Conservation (phyloP, 2,113 vertebrate species). For the Gasterosteus aculeatus region DNA sequence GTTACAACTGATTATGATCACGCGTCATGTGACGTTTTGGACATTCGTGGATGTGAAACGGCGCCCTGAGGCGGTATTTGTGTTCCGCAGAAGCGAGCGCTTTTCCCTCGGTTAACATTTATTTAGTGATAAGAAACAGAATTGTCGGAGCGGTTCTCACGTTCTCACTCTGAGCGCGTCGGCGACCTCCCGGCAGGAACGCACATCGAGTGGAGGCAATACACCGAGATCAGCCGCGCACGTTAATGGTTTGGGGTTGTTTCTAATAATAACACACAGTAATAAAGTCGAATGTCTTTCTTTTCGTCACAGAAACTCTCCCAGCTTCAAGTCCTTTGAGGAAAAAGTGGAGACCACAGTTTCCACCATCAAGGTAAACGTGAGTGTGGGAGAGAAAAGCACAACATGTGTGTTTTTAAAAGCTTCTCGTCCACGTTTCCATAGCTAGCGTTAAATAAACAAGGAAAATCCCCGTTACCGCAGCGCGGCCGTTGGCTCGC, state of each 20-base stretch:
- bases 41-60: too few species aligned
- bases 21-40: too few species aligned
- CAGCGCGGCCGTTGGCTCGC: not conserved
- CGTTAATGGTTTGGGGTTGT: not conserved
- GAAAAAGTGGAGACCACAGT: constrained; percentile 97
- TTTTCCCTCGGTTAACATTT: not conserved
- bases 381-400: not conserved
- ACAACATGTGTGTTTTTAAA: not conserved
- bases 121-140: not conserved
- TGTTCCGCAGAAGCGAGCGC: not conserved
- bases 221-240: too few species aligned
- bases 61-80: too few species aligned
- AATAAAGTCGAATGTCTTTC: not conserved
- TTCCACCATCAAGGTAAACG: constrained; percentile 91
- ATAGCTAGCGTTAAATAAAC: not conserved
- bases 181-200: too few species aligned
- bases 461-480: not conserved
- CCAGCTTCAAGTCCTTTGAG: constrained; percentile 97
- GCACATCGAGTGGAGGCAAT: too few species aligned
- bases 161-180: not conserved
- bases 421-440: not conserved
- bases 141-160: not conserved
- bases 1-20: too few species aligned
- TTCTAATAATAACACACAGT: not conserved
- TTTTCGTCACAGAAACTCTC: constrained; percentile 89